Evolutionary conservation across 23 tunicate genomes (phyloP).

Genomic region (Oikopleura vanhoeffeni): DNA sequence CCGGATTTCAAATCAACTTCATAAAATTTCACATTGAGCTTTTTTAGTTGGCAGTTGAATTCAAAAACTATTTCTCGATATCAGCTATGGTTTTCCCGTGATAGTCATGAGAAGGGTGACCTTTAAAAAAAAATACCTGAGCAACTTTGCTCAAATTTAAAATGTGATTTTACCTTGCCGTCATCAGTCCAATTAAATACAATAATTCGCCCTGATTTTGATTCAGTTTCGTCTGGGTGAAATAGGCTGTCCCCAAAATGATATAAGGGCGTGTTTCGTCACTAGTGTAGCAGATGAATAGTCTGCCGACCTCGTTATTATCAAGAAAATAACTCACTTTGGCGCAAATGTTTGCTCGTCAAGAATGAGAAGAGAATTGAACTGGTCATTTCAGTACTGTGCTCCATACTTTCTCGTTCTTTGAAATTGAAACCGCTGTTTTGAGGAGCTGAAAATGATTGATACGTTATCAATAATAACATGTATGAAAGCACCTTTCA

Average conservation of each 20-base stretch:
- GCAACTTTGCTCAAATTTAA: too few species aligned
- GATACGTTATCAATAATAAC: too few species aligned
- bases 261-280: slow-evolving; percentile 27
- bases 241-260: slow-evolving; percentile 71
- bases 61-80: too few species aligned
- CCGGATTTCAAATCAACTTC: too few species aligned
- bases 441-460: neutral
- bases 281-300: slow-evolving; percentile 34
- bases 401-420: neutral
- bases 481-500: too few species aligned
- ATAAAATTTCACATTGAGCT: too few species aligned
- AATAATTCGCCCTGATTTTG: slow-evolving; percentile 48
- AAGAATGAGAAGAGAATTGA: slow-evolving; percentile 36
- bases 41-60: too few species aligned
- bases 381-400: neutral
- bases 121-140: too few species aligned
- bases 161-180: neutral
- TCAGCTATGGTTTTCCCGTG: too few species aligned
- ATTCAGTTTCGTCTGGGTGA: slow-evolving; percentile 67
- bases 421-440: neutral
- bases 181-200: slow-evolving; percentile 46
- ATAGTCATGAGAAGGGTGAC: too few species aligned
- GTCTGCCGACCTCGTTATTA: neutral
- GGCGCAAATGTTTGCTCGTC: slow-evolving; percentile 86
- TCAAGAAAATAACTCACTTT: neutral